Percentiles rank a stretch among this genome's conserved stretches.
Conservation (phyloP, 2,113 vertebrate species). For the Saguinus midas region DNA sequence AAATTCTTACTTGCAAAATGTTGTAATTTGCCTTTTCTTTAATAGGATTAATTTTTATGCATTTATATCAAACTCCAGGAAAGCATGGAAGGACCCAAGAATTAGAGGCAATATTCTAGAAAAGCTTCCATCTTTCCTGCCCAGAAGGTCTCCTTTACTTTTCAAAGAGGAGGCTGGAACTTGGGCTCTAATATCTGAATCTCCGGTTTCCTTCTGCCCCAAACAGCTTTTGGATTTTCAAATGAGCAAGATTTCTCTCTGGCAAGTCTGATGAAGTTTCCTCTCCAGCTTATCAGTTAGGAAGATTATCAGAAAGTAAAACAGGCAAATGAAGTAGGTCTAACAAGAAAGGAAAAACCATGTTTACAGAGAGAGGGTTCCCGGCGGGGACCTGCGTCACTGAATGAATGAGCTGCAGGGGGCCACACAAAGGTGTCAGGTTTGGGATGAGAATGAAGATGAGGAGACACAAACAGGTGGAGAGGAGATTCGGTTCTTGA, state of each 20-base stretch:
- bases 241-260: constrained; percentile 40
- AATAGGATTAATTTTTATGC: not conserved
- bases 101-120: not conserved
- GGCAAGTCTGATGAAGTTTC: not conserved
- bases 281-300: constrained; percentile 77
- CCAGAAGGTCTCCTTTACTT: not conserved
- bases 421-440: constrained; percentile 88
- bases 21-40: not conserved
- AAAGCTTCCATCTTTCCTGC: not conserved
- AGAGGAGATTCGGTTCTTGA: constrained; percentile 91
- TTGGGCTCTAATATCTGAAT: not conserved
- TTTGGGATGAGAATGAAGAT: constrained; percentile 87
- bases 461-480: constrained; percentile 89
- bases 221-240: not conserved
- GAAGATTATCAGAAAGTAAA: constrained; percentile 85
- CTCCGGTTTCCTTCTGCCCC: not conserved
- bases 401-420: constrained; percentile 85
- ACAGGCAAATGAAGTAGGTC: constrained; percentile 75
- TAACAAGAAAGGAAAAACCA: constrained; percentile 82
- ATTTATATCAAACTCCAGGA: not conserved
- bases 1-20: not conserved
- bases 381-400: constrained; percentile 87
- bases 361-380: constrained; percentile 90
- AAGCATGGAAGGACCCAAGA: not conserved
- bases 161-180: not conserved